Evolutionary conservation across 2,113 vertebrate genomes (phyloP).

Genomic region (Psophia crepitans): DNA sequence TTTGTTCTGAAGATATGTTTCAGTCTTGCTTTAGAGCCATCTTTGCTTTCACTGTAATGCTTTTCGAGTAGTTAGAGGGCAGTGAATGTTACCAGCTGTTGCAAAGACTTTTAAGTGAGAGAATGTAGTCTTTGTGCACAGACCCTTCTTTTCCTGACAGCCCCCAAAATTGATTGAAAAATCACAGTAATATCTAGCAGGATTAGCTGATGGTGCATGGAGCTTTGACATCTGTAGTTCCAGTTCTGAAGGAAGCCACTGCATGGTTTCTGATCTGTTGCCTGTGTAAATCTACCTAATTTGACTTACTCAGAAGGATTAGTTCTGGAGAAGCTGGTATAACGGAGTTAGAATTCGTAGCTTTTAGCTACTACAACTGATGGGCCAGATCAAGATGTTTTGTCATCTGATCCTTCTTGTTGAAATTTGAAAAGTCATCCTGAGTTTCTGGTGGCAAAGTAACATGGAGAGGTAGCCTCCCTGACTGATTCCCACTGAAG

Average conservation of each 20-base stretch:
- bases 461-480: neutral
- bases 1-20: neutral
- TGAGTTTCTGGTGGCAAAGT: neutral
- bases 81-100: neutral
- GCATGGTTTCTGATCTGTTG: neutral
- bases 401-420: neutral
- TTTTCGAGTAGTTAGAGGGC: neutral
- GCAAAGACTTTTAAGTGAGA: neutral
- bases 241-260: neutral
- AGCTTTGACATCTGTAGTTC: neutral
- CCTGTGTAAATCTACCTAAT: neutral
- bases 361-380: neutral
- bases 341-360: neutral
- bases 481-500: neutral
- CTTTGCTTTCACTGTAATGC: neutral
- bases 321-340: neutral
- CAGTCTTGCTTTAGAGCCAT: neutral
- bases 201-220: neutral
- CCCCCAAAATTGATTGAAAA: neutral
- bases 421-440: neutral
- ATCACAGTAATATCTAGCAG: neutral
- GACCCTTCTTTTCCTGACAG: neutral
- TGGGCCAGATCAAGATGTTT: neutral
- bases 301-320: neutral
- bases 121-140: neutral